Percentiles rank a stretch among this genome's conserved stretches.
Evolutionary conservation across 2,797 vertebrate genomes (phyloP).

Genomic region (Nannoperca australis): DNA sequence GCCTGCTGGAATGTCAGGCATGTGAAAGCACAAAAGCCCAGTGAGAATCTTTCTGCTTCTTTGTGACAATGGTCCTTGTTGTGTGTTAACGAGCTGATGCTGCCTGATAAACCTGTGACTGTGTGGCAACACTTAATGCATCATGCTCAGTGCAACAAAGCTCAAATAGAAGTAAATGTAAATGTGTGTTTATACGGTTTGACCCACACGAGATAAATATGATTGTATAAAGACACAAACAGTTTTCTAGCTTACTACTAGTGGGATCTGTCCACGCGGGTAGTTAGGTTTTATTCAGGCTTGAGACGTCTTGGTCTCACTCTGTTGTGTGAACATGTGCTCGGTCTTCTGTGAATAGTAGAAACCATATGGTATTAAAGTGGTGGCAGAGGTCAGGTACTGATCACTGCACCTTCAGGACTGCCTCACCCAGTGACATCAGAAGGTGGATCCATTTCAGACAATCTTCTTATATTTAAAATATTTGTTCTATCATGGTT

Average conservation of each 20-base stretch:
- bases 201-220: neutral
- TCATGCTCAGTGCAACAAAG: neutral
- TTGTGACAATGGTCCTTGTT: constrained; percentile 57
- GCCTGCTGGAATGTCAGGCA: constrained; percentile 78
- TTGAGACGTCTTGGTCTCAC: neutral
- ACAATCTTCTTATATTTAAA: neutral
- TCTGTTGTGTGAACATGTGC: constrained; percentile 13
- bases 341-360: constrained; percentile 34
- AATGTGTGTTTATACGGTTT: neutral
- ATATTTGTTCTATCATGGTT: neutral
- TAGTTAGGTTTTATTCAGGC: neutral
- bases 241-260: neutral
- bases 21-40: constrained; percentile 68
- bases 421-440: constrained; percentile 67
- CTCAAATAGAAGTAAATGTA: neutral
- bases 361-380: constrained; percentile 45
- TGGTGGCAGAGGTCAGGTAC: constrained; percentile 32
- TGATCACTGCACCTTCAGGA: constrained; percentile 55
- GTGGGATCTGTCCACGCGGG: neutral
- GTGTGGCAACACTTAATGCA: constrained; percentile 24
- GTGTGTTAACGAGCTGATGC: constrained; percentile 56
- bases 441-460: constrained; percentile 3
- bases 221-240: too few relatives aligned
- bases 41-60: constrained; percentile 49
- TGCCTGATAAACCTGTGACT: constrained; percentile 49